Conservation (phyloP, 2,888 invertebrate genomes). For the Galerucella nymphaeae region DNA sequence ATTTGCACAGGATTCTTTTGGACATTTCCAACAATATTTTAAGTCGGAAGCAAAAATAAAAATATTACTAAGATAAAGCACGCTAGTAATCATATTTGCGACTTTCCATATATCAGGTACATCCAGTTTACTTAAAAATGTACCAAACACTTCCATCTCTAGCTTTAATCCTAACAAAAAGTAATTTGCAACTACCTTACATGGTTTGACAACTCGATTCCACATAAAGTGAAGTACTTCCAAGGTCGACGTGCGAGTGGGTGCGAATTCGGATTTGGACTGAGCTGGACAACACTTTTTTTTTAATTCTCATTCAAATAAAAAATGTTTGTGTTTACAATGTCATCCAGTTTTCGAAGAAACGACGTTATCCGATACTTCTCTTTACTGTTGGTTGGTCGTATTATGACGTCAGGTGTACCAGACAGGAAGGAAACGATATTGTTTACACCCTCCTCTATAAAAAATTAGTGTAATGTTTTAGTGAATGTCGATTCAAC, state of each 20-base stretch:
- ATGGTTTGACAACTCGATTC: constrained; percentile 54
- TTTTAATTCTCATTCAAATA: constrained; percentile 30
- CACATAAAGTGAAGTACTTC: constrained; percentile 48
- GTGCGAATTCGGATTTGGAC: constrained; percentile 40
- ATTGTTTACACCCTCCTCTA: constrained; percentile 15
- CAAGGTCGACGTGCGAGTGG: constrained; percentile 51
- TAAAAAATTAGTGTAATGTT: neutral
- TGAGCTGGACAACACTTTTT: constrained; percentile 6
- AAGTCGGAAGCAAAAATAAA: too few relatives aligned
- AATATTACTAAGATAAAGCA: too few relatives aligned
- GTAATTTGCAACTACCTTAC: constrained; percentile 56
- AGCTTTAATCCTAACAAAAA: constrained; percentile 51
- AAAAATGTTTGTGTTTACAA: constrained; percentile 37
- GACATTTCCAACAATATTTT: too few relatives aligned
- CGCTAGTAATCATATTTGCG: too few relatives aligned
- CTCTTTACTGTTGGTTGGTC: constrained; percentile 26
- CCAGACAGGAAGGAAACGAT: constrained; percentile 25
- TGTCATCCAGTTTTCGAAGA: constrained; percentile 28
- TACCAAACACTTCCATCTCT: constrained; percentile 16
- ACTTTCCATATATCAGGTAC: too few relatives aligned
- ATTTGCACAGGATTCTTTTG: too few relatives aligned
- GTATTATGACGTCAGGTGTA: constrained; percentile 27
- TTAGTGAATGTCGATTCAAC: neutral
- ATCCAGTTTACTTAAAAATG: too few relatives aligned
- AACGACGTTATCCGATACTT: constrained; percentile 31